Evolutionary conservation across 1,140 invertebrate species (phyloP), one percentile per base, ranked within the genome.

Genomic region (Drosophila orosa): DNA sequence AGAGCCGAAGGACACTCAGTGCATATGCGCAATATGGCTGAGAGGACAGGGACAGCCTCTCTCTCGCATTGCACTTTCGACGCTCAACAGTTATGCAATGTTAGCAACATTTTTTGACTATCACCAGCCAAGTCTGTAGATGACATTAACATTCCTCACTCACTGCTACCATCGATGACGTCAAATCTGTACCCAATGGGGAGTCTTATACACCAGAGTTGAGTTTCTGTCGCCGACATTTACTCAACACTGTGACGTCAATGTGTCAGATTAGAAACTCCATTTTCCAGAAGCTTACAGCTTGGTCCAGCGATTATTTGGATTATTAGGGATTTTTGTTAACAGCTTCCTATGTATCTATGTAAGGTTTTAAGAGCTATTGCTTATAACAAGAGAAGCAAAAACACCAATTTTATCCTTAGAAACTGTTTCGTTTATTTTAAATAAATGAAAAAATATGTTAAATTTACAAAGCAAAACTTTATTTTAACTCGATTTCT

Each of bases 71-170:
- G 72, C 80, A 80, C 63, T 71, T 63, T 25, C 13, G 19, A 42
- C 57, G 72, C 60, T 80, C 78, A 75, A 85, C 84, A 89, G 67
- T 89, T 89, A 83, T 83, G 84, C 80, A 86, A 86, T 83, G 74
- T 72, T 71, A 86, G 45, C 29, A 31, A 59, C 37, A 61, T 67
- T 59, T 37, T 25, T 27, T 42, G 59, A 58, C 60, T 66, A 78
- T 65, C 68, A 58, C 29, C 40, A 29, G 25, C 10, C 22, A 31
- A 44, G n/a, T 60, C 47, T 75, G 62, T 19, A 25, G 9, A 19
- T 58, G 63, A 42, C 65, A 71, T 39, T 57, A 74, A 65, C 69
- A 82, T 63, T 72, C 57, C 37, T 44, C 47, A 25, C 59, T 56
- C 29, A 25, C 17, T 35, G 13, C 1, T 56, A 25, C 15, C 39